These are phyloP conservation scores for Morphnarchus princeps DNA, from an alignment of 2,113 vertebrate species.

Conservation along the genomic window DNA sequence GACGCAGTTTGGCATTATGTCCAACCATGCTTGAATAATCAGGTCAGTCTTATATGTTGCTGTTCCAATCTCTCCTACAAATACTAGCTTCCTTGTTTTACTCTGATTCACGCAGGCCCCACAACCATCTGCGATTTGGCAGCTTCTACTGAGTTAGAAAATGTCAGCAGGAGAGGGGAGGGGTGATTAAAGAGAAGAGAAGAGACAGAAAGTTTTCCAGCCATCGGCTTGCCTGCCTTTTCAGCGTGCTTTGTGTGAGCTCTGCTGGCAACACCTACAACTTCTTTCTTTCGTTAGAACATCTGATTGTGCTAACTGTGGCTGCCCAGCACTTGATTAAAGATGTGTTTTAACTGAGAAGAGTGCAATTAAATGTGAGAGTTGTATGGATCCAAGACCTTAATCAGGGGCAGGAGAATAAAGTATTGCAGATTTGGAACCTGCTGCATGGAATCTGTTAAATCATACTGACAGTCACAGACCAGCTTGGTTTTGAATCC, in stretches of 20 bases:
- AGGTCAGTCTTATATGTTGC: slow-evolving; percentile 32
- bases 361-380: background rate
- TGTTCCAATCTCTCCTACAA: slow-evolving; percentile 16
- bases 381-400: background rate
- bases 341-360: background rate
- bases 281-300: slow-evolving; percentile 11
- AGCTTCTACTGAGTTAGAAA: slow-evolving; percentile 10
- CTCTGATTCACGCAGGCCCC: background rate
- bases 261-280: slow-evolving; percentile 28
- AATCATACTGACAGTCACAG: background rate
- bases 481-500: background rate
- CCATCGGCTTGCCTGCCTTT: background rate
- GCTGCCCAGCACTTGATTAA: slow-evolving; percentile 13
- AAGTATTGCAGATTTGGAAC: background rate
- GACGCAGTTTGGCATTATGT: background rate
- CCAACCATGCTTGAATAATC: background rate
- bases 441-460: background rate
- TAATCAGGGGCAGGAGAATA: background rate
- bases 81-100: slow-evolving; percentile 34
- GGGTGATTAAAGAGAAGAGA: background rate
- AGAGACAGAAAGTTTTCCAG: slow-evolving; percentile 43
- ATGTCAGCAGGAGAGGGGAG: slow-evolving; percentile 18
- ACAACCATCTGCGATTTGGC: slow-evolving; percentile 40
- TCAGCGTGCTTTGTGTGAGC: background rate
- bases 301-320: background rate